Evolutionary conservation across 2,113 vertebrate genomes (phyloP), one percentile per base, ranked within the genome.

Genomic region (Electrona antarctica): DNA sequence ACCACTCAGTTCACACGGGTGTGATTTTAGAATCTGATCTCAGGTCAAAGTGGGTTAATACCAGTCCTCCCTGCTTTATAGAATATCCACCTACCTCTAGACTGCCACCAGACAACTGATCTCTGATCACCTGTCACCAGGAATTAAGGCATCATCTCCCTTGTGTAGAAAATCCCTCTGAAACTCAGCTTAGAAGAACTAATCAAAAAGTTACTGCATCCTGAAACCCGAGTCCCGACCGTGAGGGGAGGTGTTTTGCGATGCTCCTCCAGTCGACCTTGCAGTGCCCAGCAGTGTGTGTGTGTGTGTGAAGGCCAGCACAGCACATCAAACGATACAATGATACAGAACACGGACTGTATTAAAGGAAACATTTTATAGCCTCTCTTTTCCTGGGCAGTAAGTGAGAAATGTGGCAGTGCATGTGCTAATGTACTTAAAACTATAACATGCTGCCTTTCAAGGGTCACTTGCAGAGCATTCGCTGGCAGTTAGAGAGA

Each of bases 381-480:
- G 61, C 66, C 59, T 55, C 59, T 55, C 28, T 80, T 59, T 50
- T 67, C 47, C 64, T 72, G 64, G 69, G 52, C 64, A 60, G 67
- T 21, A 21, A 21, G 21, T 65, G 76, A 59, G 3, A 11, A 76
- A 47, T 63, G 49, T 69, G 47, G 57, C 64, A 71, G 21, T 47
- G 84, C 82, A 90, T 88, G 87, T 89, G 89, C 74, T 85, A 85
- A 87, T 90, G 81, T 82, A 81, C 81, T 89, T 86, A 85, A 41
- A 87, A 89, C 87, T 74, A 60, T 65, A 80, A 68, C 80, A 64
- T 80, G 74, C 66, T 66, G 67, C 78, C 59, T n/a, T n/a, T 78
- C 47, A 6, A 69, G 51, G 78, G 79, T 85, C 73, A 86, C 29
- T 55, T 67, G 62, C 66, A 14, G 8, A 63, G 59, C 4, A 7